Conservation (phyloP, 2,888 invertebrate species). For the Drosophila barbarae region DNA sequence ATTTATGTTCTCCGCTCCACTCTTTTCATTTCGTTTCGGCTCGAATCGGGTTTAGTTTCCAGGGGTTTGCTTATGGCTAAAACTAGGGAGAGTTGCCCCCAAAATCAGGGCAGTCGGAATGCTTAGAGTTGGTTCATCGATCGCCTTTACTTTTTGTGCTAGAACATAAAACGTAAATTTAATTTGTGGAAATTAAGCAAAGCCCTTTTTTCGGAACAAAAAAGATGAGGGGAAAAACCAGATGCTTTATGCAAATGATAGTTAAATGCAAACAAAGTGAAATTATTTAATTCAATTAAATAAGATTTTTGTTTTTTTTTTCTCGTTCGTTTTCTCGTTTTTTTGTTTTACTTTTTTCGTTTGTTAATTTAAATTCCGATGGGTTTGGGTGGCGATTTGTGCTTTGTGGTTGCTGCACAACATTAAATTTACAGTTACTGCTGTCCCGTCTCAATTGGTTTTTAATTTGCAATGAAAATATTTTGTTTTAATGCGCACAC, state of each 20-base stretch:
- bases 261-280: conserved; percentile 71
- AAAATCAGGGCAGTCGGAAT: conserved; percentile 54
- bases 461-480: conserved; percentile 40
- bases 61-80: conserved; percentile 45
- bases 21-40: conserved; percentile 2
- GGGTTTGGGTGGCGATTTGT: conserved; percentile 19
- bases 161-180: conserved; percentile 60
- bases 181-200: conserved; percentile 32
- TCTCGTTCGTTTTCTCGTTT: conserved; percentile 20
- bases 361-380: conserved; percentile 40
- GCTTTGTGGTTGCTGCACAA: conserved; percentile 40
- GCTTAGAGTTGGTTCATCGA: conserved; percentile 45
- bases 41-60: conserved; percentile 14
- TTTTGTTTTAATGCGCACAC: conserved; percentile 35
- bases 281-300: conserved; percentile 78
- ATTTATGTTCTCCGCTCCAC: conserved; percentile 22
- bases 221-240: conserved; percentile 18
- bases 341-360: not conserved
- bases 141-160: conserved; percentile 58
- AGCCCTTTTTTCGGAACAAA: conserved; percentile 39
- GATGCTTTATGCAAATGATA: conserved; percentile 46
- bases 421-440: conserved; percentile 46
- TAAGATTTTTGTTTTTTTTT: conserved; percentile 69
- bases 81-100: conserved; percentile 45
- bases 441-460: conserved; percentile 27